phyloP scores from a whole-genome alignment of 2,113 vertebrate genomes.

The Diadophis punctatus region DNA sequence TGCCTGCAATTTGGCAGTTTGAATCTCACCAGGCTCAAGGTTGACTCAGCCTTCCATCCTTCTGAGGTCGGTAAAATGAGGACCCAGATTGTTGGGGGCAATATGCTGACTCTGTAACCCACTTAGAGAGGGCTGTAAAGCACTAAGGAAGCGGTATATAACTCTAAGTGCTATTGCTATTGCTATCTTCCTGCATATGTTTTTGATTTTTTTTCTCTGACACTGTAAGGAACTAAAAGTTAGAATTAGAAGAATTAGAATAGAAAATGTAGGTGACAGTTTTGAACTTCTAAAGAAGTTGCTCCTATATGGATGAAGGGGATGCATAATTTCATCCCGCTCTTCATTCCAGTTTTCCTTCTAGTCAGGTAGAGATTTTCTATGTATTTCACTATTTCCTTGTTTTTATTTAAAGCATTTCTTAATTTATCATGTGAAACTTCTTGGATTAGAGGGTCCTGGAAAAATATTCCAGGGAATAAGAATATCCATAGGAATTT shows the following conservation, averaged over 20 bases:
- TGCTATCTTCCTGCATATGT: neutral
- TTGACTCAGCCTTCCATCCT: too few relatives aligned
- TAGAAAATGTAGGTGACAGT: neutral
- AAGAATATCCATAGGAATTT: neutral
- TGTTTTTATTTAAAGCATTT: neutral
- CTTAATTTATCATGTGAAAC: neutral
- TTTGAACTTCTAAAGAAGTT: neutral
- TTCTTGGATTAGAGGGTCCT: neutral
- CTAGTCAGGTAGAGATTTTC: neutral
- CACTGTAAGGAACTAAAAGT: neutral
- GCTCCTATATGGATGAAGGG: neutral
- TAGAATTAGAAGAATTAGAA: neutral
- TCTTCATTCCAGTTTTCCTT: neutral
- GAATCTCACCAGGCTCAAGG: too few relatives aligned
- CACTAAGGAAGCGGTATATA: too few relatives aligned
- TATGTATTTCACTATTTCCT: neutral
- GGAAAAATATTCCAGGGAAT: neutral
- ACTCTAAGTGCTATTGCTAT: too few relatives aligned
- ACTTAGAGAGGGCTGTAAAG: too few relatives aligned
- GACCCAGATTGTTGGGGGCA: too few relatives aligned
- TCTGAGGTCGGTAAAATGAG: too few relatives aligned
- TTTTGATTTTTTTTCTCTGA: neutral
- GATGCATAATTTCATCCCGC: neutral
- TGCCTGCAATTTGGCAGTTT: too few relatives aligned
- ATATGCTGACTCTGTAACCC: too few relatives aligned